Evolutionary conservation across 2,888 invertebrate species (phyloP).

Genomic region (Psococerastis gibbosa): DNA sequence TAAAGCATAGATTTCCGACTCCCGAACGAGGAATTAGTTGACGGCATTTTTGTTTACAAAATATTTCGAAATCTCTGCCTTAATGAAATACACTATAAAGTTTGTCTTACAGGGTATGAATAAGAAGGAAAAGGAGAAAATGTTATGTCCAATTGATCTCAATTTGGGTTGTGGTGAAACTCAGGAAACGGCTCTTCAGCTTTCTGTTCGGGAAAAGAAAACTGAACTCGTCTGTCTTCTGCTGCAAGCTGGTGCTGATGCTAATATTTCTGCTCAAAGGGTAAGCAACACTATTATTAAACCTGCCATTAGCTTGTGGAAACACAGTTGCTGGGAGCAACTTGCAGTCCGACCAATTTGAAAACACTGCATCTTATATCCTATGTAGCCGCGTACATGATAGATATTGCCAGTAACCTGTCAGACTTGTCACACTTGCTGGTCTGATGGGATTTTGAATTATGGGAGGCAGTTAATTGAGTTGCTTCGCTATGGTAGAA

Average conservation of each 20-base stretch:
- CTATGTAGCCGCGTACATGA: too few species aligned
- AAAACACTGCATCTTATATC: too few species aligned
- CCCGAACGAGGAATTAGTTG: constrained; percentile 27
- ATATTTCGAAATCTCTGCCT: constrained; percentile 12
- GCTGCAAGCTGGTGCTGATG: constrained; percentile 59
- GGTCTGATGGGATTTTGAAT: too few species aligned
- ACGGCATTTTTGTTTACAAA: constrained; percentile 13
- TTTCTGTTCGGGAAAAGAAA: constrained; percentile 58
- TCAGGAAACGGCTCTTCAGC: constrained; percentile 66
- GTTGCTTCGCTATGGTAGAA: too few species aligned
- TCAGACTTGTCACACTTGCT: too few species aligned
- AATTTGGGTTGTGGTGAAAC: constrained; percentile 57
- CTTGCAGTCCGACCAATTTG: too few species aligned
- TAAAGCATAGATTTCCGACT: constrained; percentile 29
- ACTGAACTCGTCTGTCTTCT: constrained; percentile 48
- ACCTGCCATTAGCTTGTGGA: too few species aligned
- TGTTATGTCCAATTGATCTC: constrained; percentile 48
- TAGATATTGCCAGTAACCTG: too few species aligned
- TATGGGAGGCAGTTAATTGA: too few species aligned
- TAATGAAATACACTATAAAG: too few species aligned
- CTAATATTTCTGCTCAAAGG: constrained; percentile 46
- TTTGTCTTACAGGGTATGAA: too few species aligned
- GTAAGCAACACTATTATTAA: constrained; percentile 3
- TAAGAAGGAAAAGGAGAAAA: constrained; percentile 24
- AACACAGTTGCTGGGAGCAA: too few species aligned